phyloP scores from a whole-genome alignment of 2,797 vertebrate species.

The Ciconia nigra region DNA sequence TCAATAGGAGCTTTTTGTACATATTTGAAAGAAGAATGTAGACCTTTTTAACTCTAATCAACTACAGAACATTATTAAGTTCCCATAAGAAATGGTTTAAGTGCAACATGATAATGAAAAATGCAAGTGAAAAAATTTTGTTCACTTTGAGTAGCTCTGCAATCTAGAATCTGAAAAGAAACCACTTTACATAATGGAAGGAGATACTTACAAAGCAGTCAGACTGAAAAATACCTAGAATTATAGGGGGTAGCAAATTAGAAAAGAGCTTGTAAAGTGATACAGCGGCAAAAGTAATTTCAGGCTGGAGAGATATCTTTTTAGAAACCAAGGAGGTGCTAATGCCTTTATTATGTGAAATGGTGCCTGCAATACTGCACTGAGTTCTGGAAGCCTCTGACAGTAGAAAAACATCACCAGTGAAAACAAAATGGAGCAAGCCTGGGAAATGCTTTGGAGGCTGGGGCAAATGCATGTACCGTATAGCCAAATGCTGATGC shows the following conservation, averaged over 20 bases:
- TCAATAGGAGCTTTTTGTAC: constrained; percentile 44
- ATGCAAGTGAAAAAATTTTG: constrained; percentile 30
- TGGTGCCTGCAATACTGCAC: neutral
- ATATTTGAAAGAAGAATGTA: constrained; percentile 28
- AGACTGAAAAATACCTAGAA: constrained; percentile 49
- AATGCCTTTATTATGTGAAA: constrained; percentile 7
- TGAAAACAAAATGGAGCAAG: neutral
- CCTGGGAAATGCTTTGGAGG: neutral
- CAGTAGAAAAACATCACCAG: neutral
- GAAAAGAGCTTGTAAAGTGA: constrained; percentile 50
- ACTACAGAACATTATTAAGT: constrained; percentile 34
- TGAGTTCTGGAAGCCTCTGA: neutral
- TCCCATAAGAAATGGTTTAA: constrained; percentile 63
- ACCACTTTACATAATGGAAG: constrained; percentile 61
- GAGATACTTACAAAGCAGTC: constrained; percentile 45
- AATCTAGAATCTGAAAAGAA: constrained; percentile 63
- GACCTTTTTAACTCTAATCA: constrained; percentile 50
- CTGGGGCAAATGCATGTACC: neutral
- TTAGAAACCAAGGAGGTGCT: constrained; percentile 15
- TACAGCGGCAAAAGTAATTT: constrained; percentile 32
- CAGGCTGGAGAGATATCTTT: neutral
- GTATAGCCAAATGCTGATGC: neutral
- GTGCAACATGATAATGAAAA: constrained; percentile 57
- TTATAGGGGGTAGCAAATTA: constrained; percentile 48
- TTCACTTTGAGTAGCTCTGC: constrained; percentile 55